phyloP scores from a whole-genome alignment of 1,140 invertebrate species.

The Luehdorfia chinensis region DNA sequence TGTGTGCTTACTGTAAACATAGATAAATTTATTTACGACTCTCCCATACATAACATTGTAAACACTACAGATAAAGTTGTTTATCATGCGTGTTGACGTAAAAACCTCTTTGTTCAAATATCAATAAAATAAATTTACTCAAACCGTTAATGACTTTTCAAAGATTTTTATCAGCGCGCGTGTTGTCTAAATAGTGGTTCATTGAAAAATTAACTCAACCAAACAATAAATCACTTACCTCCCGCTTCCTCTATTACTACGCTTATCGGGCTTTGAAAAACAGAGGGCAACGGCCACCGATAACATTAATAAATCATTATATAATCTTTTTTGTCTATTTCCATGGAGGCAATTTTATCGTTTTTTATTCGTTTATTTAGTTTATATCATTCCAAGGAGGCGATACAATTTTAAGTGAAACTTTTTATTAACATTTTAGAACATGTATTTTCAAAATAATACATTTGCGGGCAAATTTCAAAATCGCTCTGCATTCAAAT shows the following conservation, averaged over 20 bases:
- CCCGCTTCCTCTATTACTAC: constrained; percentile 54
- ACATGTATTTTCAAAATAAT: no score
- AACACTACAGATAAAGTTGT: constrained; percentile 27
- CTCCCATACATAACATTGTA: constrained; percentile 20
- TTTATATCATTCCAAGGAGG: no score
- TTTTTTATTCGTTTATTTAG: no score
- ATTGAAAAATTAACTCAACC: constrained; percentile 56
- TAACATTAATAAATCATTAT: constrained; percentile 58
- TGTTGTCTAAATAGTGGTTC: constrained; percentile 39
- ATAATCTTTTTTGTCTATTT: constrained; percentile 41
- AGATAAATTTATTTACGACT: neutral
- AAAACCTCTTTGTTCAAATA: constrained; percentile 25
- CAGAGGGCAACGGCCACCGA: constrained; percentile 44
- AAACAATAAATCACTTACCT: constrained; percentile 47
- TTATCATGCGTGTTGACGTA: constrained; percentile 25
- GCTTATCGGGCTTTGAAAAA: constrained; percentile 48
- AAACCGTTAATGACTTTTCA: constrained; percentile 24
- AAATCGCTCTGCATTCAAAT: no score
- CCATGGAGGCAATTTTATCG: neutral
- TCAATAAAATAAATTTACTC: constrained; percentile 29
- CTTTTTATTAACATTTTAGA: no score
- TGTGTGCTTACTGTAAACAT: no score
- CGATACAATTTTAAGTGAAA: no score
- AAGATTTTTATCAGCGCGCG: constrained; percentile 28
- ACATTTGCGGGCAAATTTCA: no score